phyloP scores from a whole-genome alignment of 2,113 vertebrate genomes.

The Balaenoptera acutorostrata region DNA sequence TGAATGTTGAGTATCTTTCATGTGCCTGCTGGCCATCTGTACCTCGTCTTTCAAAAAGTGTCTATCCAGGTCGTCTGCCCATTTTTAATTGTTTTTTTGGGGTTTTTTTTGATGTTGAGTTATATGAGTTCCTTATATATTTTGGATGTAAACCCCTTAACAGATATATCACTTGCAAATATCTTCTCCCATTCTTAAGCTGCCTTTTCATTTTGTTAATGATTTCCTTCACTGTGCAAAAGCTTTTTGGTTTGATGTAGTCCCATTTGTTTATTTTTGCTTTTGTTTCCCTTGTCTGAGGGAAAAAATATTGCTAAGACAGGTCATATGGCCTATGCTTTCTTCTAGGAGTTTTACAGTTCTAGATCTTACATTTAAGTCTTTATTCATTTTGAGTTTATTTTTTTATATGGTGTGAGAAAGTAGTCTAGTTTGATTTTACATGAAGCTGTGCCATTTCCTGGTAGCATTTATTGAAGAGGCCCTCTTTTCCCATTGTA shows the following conservation, averaged over 20 bases:
- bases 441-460: not conserved
- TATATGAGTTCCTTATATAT: not conserved
- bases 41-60: not conserved
- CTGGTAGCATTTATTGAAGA: not conserved
- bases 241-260: not conserved
- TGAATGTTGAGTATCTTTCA: not conserved
- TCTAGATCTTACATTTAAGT: not conserved
- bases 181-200: not conserved
- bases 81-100: not conserved
- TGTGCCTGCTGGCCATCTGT: not conserved
- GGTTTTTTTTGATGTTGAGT: not conserved
- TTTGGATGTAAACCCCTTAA: not conserved
- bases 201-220: not conserved
- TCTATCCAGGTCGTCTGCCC: not conserved
- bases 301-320: not conserved
- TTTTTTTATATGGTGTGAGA: not conserved
- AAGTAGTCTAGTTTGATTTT: not conserved
- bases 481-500: not conserved
- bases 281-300: fast-evolving
- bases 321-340: not conserved
- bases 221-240: not conserved
- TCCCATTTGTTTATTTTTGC: not conserved
- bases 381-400: not conserved
- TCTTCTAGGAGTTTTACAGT: not conserved
- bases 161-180: not conserved